Conservation (phyloP, 2,888 invertebrate species). For the Antheraea assamensis region DNA sequence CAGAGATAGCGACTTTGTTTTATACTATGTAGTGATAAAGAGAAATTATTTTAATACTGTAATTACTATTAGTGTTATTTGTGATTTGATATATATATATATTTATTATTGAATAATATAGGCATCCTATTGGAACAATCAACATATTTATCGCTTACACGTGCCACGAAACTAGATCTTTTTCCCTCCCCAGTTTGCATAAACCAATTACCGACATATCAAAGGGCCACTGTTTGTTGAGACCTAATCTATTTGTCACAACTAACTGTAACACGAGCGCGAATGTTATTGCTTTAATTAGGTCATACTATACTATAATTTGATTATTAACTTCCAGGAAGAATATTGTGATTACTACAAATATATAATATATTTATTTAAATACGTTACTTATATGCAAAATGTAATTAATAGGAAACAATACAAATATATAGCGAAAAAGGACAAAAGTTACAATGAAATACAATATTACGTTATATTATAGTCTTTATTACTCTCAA, state of each 20-base stretch:
- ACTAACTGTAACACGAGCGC: constrained; percentile 39
- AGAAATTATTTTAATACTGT: not conserved
- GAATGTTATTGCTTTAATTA: constrained; percentile 42
- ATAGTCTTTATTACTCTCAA: not conserved
- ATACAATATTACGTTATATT: not conserved
- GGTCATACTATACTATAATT: constrained; percentile 44
- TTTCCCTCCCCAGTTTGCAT: constrained; percentile 46
- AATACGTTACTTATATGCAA: not conserved
- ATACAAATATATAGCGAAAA: not conserved
- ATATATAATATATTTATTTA: not conserved
- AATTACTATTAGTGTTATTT: constrained; percentile 7
- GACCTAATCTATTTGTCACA: constrained; percentile 43
- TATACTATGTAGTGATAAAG: too few relatives aligned
- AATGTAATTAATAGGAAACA: constrained; percentile 1
- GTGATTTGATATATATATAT: constrained; percentile 28
- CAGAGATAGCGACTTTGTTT: too few relatives aligned
- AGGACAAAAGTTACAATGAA: not conserved
- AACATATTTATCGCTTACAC: constrained; percentile 55
- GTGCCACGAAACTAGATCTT: constrained; percentile 57
- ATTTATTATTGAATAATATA: constrained; percentile 1
- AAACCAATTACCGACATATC: constrained; percentile 49
- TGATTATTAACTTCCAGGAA: constrained; percentile 57
- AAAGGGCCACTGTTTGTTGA: constrained; percentile 45
- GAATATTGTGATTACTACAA: constrained; percentile 31
- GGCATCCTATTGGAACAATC: constrained; percentile 45